Conservation (phyloP, 2,797 vertebrate genomes). For the Bradypodion ventrale region DNA sequence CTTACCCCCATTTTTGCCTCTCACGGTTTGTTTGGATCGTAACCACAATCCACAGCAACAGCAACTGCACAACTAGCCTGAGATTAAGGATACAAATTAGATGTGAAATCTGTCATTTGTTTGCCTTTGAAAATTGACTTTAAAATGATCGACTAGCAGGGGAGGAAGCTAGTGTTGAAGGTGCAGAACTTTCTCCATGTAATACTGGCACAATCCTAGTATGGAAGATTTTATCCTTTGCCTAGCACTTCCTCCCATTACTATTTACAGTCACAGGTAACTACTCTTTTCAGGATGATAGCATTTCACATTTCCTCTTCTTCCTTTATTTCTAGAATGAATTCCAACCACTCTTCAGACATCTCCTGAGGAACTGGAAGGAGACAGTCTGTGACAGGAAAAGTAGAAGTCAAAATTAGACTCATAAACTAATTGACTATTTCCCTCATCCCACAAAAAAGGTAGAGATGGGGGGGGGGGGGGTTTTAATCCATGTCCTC, state of each 20-base stretch:
- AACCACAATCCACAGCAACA: too few species aligned
- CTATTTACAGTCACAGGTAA: too few species aligned
- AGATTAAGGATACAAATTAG: too few species aligned
- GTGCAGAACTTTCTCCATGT: background rate
- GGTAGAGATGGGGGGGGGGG: slow-evolving; percentile 63
- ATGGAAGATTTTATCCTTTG: background rate
- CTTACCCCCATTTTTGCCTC: too few species aligned
- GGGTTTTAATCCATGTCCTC: too few species aligned
- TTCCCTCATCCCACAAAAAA: slow-evolving; percentile 49
- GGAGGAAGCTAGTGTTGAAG: background rate
- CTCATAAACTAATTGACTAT: slow-evolving; percentile 27
- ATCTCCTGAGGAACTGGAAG: slow-evolving; percentile 46
- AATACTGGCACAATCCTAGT: background rate
- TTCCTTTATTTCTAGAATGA: slow-evolving; percentile 57
- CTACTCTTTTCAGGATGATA: slow-evolving; percentile 35
- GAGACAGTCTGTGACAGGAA: slow-evolving; percentile 69
- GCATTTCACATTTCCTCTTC: slow-evolving; percentile 56
- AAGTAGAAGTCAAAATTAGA: slow-evolving; percentile 36
- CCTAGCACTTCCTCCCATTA: background rate
- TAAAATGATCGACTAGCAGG: background rate
- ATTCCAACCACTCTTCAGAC: slow-evolving; percentile 10
- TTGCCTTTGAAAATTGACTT: too few species aligned
- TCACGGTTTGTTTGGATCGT: too few species aligned
- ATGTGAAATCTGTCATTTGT: too few species aligned
- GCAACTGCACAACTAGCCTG: too few species aligned